A percentile compares a stretch with the other conserved stretches of the same genome.
phyloP scores from a whole-genome alignment of 2,113 vertebrate species.

The Oreotragus oreotragus region DNA sequence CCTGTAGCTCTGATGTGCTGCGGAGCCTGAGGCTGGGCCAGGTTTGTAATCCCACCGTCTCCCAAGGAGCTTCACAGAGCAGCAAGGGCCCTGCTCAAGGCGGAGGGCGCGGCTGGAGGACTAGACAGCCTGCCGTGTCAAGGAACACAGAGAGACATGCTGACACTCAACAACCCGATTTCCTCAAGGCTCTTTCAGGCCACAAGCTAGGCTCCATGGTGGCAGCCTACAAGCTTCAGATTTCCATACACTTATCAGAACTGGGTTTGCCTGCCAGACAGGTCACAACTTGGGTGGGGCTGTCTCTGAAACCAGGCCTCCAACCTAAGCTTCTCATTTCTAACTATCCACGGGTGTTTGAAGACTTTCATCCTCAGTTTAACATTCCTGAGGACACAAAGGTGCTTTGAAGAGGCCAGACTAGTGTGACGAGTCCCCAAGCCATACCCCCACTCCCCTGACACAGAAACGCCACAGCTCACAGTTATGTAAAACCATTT shows the following conservation, averaged over 20 bases:
- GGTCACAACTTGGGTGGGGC: neutral
- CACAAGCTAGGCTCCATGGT: neutral
- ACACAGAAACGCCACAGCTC: neutral
- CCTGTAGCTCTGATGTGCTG: neutral
- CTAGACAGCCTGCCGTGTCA: neutral
- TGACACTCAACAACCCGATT: neutral
- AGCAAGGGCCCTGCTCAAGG: neutral
- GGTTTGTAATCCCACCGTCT: neutral
- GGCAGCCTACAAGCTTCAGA: neutral
- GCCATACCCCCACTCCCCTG: neutral
- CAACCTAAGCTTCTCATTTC: neutral
- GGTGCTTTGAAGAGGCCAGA: neutral
- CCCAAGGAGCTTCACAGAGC: neutral
- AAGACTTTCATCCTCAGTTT: neutral
- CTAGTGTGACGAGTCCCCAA: neutral
- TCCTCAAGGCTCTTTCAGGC: neutral
- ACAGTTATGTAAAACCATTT: slow-evolving; percentile 81
- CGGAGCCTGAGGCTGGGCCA: neutral
- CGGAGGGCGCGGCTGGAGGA: neutral
- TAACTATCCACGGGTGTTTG: neutral
- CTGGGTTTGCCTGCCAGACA: neutral
- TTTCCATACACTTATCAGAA: neutral
- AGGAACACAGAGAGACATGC: neutral
- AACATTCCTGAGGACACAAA: neutral
- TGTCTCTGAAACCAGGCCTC: neutral